A percentile compares a stretch with the other conserved stretches of the same genome.
Conservation (phyloP, 1,140 invertebrate genomes). For the Drosophila jambulina region DNA sequence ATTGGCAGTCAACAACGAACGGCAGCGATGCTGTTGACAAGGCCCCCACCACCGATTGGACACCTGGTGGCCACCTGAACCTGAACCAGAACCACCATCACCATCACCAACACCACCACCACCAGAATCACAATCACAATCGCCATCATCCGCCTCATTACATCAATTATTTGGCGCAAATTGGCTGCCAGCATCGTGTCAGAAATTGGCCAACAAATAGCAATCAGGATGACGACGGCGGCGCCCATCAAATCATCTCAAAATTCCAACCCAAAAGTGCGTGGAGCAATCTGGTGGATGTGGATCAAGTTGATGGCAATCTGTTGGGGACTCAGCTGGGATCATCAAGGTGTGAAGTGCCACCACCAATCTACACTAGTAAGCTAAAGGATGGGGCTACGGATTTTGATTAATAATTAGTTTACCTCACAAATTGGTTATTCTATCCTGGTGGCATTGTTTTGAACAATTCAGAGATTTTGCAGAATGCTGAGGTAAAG, state of each 20-base stretch:
- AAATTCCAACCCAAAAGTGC: constrained; percentile 37
- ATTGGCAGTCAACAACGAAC: constrained; percentile 74
- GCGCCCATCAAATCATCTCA: constrained; percentile 23
- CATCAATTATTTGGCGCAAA: constrained; percentile 72
- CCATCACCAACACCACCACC: background rate
- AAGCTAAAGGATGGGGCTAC: background rate
- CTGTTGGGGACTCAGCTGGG: constrained; percentile 7
- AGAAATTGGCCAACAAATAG: constrained; percentile 54
- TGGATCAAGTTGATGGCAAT: constrained; percentile 47
- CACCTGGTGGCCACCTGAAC: constrained; percentile 20
- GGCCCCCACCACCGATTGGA: constrained; percentile 11
- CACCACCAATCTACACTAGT: constrained; percentile 3
- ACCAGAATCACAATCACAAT: constrained; percentile 12
- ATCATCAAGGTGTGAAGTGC: constrained; percentile 6
- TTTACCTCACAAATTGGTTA: too few species aligned
- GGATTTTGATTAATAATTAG: background rate
- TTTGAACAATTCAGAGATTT: too few species aligned
- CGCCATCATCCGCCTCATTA: constrained; percentile 40
- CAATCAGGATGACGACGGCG: constrained; percentile 28
- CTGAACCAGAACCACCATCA: constrained; percentile 24
- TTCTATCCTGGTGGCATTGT: too few species aligned
- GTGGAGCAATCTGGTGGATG: constrained; percentile 12
- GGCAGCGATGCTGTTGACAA: constrained; percentile 25
- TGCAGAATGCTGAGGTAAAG: too few species aligned
- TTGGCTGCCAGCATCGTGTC: constrained; percentile 70